Base-by-base conservation (phyloP, 2,113 vertebrate species). In the Siniperca chuatsi region DNA sequence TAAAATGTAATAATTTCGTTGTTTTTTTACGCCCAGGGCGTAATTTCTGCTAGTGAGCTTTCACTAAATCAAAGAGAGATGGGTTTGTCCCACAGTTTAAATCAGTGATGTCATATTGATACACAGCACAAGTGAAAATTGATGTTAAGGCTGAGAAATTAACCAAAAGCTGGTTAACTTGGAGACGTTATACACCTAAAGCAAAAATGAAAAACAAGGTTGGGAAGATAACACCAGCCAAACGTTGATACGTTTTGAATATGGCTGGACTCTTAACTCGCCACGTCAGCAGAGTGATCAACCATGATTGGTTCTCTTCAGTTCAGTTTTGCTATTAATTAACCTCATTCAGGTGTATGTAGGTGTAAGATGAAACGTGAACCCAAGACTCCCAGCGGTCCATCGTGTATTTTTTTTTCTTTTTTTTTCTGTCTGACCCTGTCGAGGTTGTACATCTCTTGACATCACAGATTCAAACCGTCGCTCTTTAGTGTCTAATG, bases 391-490 rank as follows among this genome's bases (percentile, higher is more conserved):
- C 9, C 46, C 3, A 15, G 5, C 15, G 3, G 18, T 18, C 12
- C 20, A 2, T 16, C 18, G 8, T 62, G 21, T n/a, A 0, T 7
- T 13, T n/a, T 12, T 12, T 46, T 1, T 2, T 37, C 8, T 50
- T 1, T 35, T 4, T 44, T 11, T 57, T 7, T 60, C 16, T 65
- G 1, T 29, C 2, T 25, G 25, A 29, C 29, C 2, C 21, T 25
- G 25, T 25, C 25, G 25, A 25, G 25, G 25, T 25, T 25, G 25
- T 25, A 25, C 25, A 25, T 25, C 25, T 25, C 23, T 15, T 64
- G 84, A 79, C 85, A 35, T 78, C 86, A 73, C 84, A 9, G 82
- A 79, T 82, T 81, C 13, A 57, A 33, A 61, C 71, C 7, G 25
- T 16, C 4, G 16, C 25, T 82, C 57, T 72, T 29, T 1, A 4